Percentiles rank a stretch among this genome's conserved stretches.
Conservation (phyloP, 1,140 invertebrate genomes). For the Euura saliciscinereae region DNA sequence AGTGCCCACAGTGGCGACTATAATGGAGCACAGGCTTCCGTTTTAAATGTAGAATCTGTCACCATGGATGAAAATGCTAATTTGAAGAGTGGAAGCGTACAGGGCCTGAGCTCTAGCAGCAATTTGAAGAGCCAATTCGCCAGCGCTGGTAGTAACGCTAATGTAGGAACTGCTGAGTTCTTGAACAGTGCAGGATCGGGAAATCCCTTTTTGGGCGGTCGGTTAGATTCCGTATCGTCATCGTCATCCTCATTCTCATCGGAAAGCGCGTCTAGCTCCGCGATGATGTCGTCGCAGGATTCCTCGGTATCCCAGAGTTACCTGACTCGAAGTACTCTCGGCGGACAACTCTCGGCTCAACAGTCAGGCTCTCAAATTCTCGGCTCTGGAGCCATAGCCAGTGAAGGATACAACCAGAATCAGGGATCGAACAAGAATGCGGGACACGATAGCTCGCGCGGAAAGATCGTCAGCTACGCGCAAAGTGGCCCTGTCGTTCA, state of each 20-base stretch:
- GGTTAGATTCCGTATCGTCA: not conserved
- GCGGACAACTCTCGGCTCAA: not conserved
- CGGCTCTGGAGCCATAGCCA: not conserved
- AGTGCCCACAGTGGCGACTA: no score
- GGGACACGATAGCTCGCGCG: not conserved
- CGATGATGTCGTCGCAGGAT: not conserved
- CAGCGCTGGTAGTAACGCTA: no score
- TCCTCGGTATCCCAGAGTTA: not conserved
- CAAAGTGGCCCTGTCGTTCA: constrained; percentile 11
- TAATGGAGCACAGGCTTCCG: no score
- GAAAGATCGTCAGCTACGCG: not conserved
- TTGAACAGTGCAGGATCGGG: no score
- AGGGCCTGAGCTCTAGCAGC: no score
- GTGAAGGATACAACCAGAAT: not conserved
- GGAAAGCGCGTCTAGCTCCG: not conserved
- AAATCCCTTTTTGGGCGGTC: not conserved
- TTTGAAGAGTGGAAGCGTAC: no score
- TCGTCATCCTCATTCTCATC: not conserved
- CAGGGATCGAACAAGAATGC: not conserved
- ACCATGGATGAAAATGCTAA: no score
- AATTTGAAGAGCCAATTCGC: no score
- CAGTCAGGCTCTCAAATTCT: not conserved
- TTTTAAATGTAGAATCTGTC: no score
- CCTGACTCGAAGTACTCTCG: not conserved
- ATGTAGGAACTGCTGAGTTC: no score